Conservation (phyloP, 1,140 invertebrate species). For the Penaeus indicus region DNA sequence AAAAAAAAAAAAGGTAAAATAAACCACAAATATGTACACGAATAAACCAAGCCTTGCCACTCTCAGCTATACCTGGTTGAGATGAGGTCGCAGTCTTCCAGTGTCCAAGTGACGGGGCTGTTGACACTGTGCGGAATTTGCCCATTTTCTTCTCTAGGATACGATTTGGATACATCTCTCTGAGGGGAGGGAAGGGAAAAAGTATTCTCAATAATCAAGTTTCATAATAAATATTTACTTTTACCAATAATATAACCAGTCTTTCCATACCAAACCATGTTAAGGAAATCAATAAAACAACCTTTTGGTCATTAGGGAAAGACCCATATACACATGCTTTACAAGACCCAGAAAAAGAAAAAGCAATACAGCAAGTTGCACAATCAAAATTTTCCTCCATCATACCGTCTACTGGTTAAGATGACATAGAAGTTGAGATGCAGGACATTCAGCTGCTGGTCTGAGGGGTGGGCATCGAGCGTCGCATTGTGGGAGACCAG, state of each 20-base stretch:
- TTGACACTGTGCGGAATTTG: constrained; percentile 77
- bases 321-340: too few relatives aligned
- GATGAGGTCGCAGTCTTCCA: constrained; percentile 39
- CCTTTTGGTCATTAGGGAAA: too few relatives aligned
- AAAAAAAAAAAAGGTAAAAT: too few relatives aligned
- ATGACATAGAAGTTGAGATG: constrained; percentile 82
- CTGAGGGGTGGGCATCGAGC: constrained; percentile 70
- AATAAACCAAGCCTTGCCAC: not conserved
- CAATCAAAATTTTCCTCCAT: not conserved
- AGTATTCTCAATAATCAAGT: not conserved
- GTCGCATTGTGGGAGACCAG: constrained; percentile 66
- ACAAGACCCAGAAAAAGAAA: not conserved
- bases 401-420: constrained; percentile 77
- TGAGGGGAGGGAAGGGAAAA: constrained; percentile 66
- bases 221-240: not conserved
- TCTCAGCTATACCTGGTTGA: not conserved
- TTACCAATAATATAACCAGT: too few relatives aligned
- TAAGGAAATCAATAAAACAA: too few relatives aligned
- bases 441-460: constrained; percentile 70
- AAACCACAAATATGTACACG: not conserved
- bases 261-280: too few relatives aligned
- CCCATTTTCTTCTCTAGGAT: constrained; percentile 78
- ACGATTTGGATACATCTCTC: constrained; percentile 80
- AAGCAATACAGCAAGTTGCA: constrained; percentile 30
- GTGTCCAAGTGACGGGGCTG: constrained; percentile 59